Conservation (phyloP, 2,797 vertebrate species). For the Sebastiscus tertius region DNA sequence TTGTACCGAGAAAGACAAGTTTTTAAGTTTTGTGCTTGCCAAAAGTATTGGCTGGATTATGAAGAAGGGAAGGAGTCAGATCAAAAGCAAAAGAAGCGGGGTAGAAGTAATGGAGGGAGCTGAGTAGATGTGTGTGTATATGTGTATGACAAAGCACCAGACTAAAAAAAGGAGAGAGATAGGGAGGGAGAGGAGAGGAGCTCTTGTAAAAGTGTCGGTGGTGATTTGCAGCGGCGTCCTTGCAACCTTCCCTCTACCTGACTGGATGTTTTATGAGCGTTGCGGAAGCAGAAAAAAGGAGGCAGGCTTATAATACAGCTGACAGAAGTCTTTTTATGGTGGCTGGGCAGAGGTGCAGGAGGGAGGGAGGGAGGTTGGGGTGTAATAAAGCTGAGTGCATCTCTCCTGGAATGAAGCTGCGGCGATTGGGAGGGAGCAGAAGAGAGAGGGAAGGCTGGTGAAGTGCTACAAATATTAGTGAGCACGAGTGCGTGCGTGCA, state of each 20-base stretch:
- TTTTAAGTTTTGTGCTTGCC: slow-evolving; percentile 10
- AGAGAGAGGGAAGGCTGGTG: slow-evolving; percentile 30
- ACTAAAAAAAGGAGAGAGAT: slow-evolving; percentile 20
- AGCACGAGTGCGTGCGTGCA: slow-evolving; percentile 10
- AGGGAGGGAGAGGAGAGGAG: slow-evolving; percentile 31
- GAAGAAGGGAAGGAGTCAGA: slow-evolving; percentile 12
- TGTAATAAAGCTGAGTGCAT: slow-evolving; percentile 85
- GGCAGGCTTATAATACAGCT: slow-evolving; percentile 78
- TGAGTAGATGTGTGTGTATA: slow-evolving; percentile 23
- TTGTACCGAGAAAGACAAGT: not conserved
- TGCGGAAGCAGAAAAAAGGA: slow-evolving; percentile 73
- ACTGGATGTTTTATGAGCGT: slow-evolving; percentile 78
- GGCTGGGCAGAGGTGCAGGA: slow-evolving; percentile 57
- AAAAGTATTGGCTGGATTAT: slow-evolving; percentile 25
- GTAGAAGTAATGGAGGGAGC: not conserved
- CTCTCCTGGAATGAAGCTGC: slow-evolving; percentile 75
- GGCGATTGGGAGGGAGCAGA: slow-evolving; percentile 13
- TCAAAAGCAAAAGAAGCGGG: slow-evolving; percentile 20
- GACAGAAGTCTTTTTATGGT: slow-evolving; percentile 82
- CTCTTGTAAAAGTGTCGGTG: slow-evolving; percentile 68
- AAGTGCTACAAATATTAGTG: slow-evolving; percentile 44
- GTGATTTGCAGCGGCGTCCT: slow-evolving; percentile 80
- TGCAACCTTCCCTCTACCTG: slow-evolving; percentile 72
- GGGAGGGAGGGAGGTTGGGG: slow-evolving; percentile 19
- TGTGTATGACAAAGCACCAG: slow-evolving; percentile 37